Percentiles rank a stretch among this genome's conserved stretches.
Evolutionary conservation across 1,140 invertebrate genomes (phyloP).

Genomic region (Globodera ellingtonae): DNA sequence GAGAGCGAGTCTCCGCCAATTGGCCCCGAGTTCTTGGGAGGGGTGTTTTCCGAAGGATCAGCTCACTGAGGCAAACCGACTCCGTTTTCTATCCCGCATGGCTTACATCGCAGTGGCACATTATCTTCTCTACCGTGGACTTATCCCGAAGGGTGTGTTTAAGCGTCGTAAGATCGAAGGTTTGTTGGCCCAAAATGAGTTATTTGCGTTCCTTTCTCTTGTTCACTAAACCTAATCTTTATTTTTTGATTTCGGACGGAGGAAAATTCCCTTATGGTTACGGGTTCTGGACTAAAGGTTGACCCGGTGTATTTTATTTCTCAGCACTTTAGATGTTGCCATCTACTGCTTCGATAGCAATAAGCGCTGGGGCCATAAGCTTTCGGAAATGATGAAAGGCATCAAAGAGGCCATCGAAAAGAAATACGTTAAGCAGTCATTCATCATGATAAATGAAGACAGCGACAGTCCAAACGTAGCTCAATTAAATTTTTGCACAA

Average conservation of each 20-base stretch:
- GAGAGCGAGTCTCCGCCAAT: neutral
- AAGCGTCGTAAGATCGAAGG: constrained; percentile 22
- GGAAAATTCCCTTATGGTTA: too few species aligned
- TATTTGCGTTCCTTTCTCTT: too few species aligned
- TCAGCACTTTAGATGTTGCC: constrained; percentile 22
- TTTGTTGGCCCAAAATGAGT: neutral
- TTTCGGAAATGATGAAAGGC: constrained; percentile 38
- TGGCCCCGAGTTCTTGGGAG: constrained; percentile 13
- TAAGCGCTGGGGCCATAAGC: constrained; percentile 34
- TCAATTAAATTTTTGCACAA: neutral
- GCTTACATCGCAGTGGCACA: constrained; percentile 37
- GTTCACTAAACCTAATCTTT: too few species aligned
- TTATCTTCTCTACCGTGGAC: constrained; percentile 37
- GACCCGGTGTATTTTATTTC: too few species aligned
- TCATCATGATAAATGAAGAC: constrained; percentile 35
- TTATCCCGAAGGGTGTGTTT: constrained; percentile 32
- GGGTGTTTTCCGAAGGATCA: constrained; percentile 24
- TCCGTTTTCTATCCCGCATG: constrained; percentile 40
- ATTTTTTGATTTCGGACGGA: too few species aligned
- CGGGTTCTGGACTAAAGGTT: too few species aligned
- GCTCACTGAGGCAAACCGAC: neutral
- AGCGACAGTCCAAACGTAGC: constrained; percentile 17
- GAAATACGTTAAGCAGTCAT: constrained; percentile 33
- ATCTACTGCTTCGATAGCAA: constrained; percentile 30
- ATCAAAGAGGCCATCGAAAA: constrained; percentile 37